A percentile compares a stretch with the other conserved stretches of the same genome.
These are phyloP conservation scores for Tachuris rubrigastra DNA, from an alignment of 2,113 vertebrate genomes.

Conservation along the genomic window DNA sequence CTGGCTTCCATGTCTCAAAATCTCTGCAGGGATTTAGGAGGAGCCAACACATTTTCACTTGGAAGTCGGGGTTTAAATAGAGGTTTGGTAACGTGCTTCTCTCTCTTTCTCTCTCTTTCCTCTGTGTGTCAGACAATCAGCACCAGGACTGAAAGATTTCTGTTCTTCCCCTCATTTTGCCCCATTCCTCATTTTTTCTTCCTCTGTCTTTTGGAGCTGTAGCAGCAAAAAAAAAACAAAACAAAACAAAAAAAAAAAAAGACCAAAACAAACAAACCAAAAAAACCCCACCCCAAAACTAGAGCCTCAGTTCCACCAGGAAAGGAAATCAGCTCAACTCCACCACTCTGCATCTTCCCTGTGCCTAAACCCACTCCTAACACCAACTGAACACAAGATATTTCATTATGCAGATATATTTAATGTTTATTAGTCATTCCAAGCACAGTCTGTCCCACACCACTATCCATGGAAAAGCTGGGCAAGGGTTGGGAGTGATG, in stretches of 20 bases:
- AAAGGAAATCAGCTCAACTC: background rate
- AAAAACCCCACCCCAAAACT: background rate
- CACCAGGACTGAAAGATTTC: background rate
- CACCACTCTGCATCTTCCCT: background rate
- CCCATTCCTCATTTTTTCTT: background rate
- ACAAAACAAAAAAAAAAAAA: too few species aligned
- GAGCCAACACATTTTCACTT: constrained; percentile 68
- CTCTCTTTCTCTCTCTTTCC: background rate
- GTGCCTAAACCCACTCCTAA: background rate
- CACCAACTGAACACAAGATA: background rate
- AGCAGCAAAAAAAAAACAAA: background rate
- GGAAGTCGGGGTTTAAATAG: constrained; percentile 33
- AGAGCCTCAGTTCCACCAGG: background rate
- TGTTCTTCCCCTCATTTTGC: background rate
- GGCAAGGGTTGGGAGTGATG: background rate
- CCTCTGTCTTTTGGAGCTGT: background rate
- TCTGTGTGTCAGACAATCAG: background rate
- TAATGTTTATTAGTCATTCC: background rate
- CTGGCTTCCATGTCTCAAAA: constrained; percentile 31
- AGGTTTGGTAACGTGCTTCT: background rate
- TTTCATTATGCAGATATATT: background rate
- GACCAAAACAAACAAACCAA: too few species aligned
- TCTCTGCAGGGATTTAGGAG: constrained; percentile 53
- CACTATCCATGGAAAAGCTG: background rate
- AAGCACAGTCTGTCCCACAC: background rate